phyloP scores from a whole-genome alignment of 2,888 invertebrate genomes.

The Lasioglossum morio region DNA sequence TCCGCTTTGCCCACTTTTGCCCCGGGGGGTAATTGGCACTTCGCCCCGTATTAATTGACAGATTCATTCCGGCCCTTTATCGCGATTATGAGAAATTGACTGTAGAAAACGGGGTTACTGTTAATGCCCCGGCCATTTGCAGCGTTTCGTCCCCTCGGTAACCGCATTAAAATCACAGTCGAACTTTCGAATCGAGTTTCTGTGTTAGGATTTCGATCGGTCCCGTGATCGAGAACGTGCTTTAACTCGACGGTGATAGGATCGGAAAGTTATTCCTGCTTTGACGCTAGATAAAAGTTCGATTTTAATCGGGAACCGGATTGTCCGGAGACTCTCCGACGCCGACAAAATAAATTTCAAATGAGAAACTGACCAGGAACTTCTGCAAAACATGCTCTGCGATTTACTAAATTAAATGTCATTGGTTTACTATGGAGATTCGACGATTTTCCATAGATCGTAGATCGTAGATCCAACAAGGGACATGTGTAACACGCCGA shows the following conservation, averaged over 20 bases:
- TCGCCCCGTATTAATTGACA: conserved; percentile 60
- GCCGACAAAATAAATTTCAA: background rate
- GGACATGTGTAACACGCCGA: too few species aligned
- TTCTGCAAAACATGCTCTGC: background rate
- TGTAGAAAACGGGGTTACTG: conserved; percentile 25
- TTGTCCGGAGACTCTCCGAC: background rate
- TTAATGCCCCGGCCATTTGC: conserved; percentile 29
- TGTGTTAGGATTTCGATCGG: background rate
- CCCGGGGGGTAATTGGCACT: conserved; percentile 53
- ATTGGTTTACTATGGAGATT: too few species aligned
- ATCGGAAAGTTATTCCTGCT: background rate
- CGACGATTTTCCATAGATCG: too few species aligned
- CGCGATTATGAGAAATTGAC: conserved; percentile 41
- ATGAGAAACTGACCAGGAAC: background rate
- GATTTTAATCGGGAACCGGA: background rate
- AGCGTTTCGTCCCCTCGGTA: background rate
- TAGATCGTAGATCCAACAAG: too few species aligned
- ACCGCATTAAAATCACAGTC: conserved; percentile 17
- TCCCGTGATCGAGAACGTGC: background rate
- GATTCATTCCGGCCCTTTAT: conserved; percentile 45
- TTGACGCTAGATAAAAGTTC: background rate
- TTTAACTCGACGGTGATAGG: background rate
- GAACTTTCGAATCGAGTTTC: conserved; percentile 19
- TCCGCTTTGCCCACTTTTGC: conserved; percentile 61
- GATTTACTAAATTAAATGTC: background rate